Conservation (phyloP, 2,888 invertebrate genomes). For the Parthenolecanium corni region DNA sequence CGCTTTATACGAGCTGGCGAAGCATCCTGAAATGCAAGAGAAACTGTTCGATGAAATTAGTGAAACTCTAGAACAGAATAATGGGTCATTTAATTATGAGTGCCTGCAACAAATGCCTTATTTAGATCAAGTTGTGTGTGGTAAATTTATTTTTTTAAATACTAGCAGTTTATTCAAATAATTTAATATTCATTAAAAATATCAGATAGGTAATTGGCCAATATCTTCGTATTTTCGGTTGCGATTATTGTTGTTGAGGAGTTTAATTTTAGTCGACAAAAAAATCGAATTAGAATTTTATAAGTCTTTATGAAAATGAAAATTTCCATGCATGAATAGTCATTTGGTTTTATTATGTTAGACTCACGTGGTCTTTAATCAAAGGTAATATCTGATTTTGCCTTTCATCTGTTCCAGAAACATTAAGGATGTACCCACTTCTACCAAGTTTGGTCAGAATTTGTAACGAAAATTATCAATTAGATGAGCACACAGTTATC, state of each 20-base stretch:
- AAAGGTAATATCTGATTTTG: too few species aligned
- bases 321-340: too few species aligned
- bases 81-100: constrained; percentile 19
- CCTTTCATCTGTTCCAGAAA: constrained; percentile 37
- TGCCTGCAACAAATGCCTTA: constrained; percentile 23
- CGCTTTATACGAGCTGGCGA: constrained; percentile 18
- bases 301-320: too few species aligned
- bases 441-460: constrained; percentile 36
- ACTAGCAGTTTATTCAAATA: too few species aligned
- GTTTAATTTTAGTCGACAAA: background rate
- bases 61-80: background rate
- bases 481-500: constrained; percentile 32
- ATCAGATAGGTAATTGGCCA: too few species aligned
- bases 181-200: too few species aligned
- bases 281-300: too few species aligned
- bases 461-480: constrained; percentile 34
- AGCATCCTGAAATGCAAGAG: constrained; percentile 12
- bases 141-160: too few species aligned
- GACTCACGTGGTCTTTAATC: too few species aligned
- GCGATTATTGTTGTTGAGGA: background rate
- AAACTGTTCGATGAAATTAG: constrained; percentile 11
- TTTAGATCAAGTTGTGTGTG: constrained; percentile 26
- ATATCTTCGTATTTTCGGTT: background rate
- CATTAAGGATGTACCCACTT: constrained; percentile 42
- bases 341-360: too few species aligned